Evolutionary conservation across 2,888 invertebrate species (phyloP).

Genomic region (Mycogona germanica): DNA sequence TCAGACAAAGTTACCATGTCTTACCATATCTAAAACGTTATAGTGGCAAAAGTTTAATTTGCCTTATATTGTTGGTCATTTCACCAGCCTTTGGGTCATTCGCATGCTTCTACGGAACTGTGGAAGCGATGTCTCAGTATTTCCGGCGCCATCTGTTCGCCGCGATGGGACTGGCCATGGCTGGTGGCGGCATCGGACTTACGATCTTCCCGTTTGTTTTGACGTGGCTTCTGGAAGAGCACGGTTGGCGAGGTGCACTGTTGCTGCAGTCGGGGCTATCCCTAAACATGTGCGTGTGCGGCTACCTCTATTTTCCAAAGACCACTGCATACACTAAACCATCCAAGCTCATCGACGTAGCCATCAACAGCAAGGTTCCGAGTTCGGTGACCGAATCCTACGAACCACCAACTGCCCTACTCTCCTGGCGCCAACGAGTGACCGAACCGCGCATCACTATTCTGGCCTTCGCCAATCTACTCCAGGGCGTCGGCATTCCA

Average conservation of each 20-base stretch:
- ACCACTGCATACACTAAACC: too few relatives aligned
- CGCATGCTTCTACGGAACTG: background rate
- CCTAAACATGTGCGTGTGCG: conserved; percentile 1
- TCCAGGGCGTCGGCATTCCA: background rate
- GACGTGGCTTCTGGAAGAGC: background rate
- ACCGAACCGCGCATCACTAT: background rate
- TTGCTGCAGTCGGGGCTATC: background rate
- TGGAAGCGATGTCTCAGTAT: conserved; percentile 2
- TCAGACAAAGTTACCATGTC: too few relatives aligned
- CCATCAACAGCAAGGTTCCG: too few relatives aligned
- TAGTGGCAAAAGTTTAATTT: too few relatives aligned
- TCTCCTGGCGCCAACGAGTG: background rate
- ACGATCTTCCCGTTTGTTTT: background rate
- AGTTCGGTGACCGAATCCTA: too few relatives aligned
- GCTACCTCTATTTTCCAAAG: too few relatives aligned
- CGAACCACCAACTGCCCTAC: too few relatives aligned
- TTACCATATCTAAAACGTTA: too few relatives aligned
- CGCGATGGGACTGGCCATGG: background rate
- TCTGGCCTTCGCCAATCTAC: background rate
- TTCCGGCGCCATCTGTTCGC: conserved; percentile 1
- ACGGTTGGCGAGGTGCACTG: conserved; percentile 12
- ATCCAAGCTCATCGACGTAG: too few relatives aligned
- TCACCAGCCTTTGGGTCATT: background rate
- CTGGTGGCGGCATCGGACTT: conserved; percentile 10
- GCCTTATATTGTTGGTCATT: too few relatives aligned